Base-by-base conservation (phyloP, 2,888 invertebrate genomes). In the Hyppa rectilinea region DNA sequence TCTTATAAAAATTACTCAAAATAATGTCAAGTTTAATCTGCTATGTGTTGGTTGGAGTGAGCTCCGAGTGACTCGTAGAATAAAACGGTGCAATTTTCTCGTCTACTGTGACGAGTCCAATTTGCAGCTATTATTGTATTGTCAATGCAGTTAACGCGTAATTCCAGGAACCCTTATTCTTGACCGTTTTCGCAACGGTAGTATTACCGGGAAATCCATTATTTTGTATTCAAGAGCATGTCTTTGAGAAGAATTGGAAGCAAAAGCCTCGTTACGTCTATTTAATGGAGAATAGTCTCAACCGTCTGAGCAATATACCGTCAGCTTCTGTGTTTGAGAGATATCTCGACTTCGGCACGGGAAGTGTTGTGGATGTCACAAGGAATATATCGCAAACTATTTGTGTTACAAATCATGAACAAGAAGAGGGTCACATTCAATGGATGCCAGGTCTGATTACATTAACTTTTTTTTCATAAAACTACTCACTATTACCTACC, bases 221-320 rank as follows among this genome's bases (percentile, higher is more conserved):
- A 53, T 91, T 89, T 71, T 89, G 90, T 66, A 85, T 90, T 20
- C 85, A 90, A 43, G 92, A 94, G 31, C 94, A 95, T 66, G 77
- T 90, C 2, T 94, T 93, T 71, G 91, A 91, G 53, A 94, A 87
- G 75, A 87, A 84, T 74, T 92, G 89, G 89, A 92, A 90, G 76
- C 87, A 86, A 9, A 93, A 91, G 73, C 87, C 89, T 71, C 91
- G 91, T 26, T 90, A 71, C n/a, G 78, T 88, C 7, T 93, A 94
- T 75, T 84, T 95, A 2, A 95, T 96, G 95, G 94, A 95, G 82
- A 95, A 96, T 74, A 94, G 94, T 72, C 85, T 96, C 0, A 94
- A 91, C 49, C 87, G 92, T 49, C 84, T 96, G 61, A 85, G 79
- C 20, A 89, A 92, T 66, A 90, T 96, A 79, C 96, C 96, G 0